Evolutionary conservation across 2,797 vertebrate species (phyloP), one percentile per base, ranked within the genome.

Genomic region (Helostoma temminkii): DNA sequence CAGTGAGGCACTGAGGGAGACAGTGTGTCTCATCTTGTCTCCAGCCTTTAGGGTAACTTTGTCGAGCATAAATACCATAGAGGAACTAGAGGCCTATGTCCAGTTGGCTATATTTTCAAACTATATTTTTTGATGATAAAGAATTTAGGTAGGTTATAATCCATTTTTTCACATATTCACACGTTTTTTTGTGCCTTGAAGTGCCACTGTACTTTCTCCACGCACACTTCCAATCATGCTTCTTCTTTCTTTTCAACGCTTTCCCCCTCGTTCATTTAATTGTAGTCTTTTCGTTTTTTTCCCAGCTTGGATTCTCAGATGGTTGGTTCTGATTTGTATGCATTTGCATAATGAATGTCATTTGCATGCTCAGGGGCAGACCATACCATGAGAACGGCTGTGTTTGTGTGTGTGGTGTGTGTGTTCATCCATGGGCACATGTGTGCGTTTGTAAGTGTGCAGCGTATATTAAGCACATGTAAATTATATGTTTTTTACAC

Each of bases 271-370:
- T 84, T 89, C 83, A 79, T 85, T 87, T 91, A 86, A 88, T 92
- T 92, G 87, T 81, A 86, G 88, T 91, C 85, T 89, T 87, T 84
- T 76, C 34, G 58, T 83, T 91, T 89, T 84, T 90, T 85, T 59
- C 87, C 89, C 90, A 92, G 90, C 91, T 85, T 71, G 72, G 88
- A 90, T 96, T 95, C 93, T 97, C 95, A 95, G 95, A 96, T 96
- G 95, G 95, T 96, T 95, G 95, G 93, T 90, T 92, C 95, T 96
- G 90, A 97, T 97, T 97, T 97, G 96, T 96, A 96, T 96, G 90
- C 74, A 97, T 97, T 96, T 97, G 96, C 96, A 98, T 97, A 97
- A 97, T 96, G 95, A 94, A 95, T 92, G 95, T 96, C 92, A 97
- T 97, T 97, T 97, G 94, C 95, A 97, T 97, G 96, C 96, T 95